These are phyloP conservation scores for Acleris holmiana DNA, from an alignment of 2,888 invertebrate species.

Conservation along the genomic window DNA sequence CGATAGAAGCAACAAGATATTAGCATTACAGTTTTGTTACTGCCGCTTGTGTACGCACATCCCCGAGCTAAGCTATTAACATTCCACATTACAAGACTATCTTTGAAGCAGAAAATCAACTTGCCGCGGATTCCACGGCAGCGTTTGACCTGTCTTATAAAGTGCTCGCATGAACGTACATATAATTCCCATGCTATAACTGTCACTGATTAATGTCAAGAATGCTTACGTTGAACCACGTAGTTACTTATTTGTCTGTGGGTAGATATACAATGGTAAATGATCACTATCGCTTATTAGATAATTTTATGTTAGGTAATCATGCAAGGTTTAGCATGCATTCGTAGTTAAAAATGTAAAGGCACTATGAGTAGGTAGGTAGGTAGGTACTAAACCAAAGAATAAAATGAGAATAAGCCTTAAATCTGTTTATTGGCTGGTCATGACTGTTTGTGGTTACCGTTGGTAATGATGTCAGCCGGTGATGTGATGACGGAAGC, in stretches of 20 bases:
- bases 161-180: conserved; percentile 20
- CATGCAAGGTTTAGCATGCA: conserved; percentile 45
- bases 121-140: conserved; percentile 45
- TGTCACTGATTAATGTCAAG: conserved; percentile 23
- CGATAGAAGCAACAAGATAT: conserved; percentile 34
- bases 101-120: conserved; percentile 46
- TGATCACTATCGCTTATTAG: neutral
- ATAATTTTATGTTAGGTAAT: conserved; percentile 41
- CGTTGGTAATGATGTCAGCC: conserved; percentile 64
- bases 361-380: neutral
- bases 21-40: conserved; percentile 55
- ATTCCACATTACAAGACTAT: conserved; percentile 52
- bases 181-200: conserved; percentile 13
- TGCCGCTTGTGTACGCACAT: conserved; percentile 51
- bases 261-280: neutral
- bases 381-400: conserved; percentile 1
- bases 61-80: conserved; percentile 52
- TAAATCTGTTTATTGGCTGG: conserved; percentile 11
- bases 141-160: conserved; percentile 43
- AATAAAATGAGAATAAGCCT: conserved; percentile 20
- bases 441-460: conserved; percentile 46
- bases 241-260: conserved; percentile 3
- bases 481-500: conserved; percentile 55
- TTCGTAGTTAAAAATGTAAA: conserved; percentile 42
- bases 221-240: conserved; percentile 13